Evolutionary conservation across 1,140 invertebrate species (phyloP).

Genomic region (Chelonus insularis): DNA sequence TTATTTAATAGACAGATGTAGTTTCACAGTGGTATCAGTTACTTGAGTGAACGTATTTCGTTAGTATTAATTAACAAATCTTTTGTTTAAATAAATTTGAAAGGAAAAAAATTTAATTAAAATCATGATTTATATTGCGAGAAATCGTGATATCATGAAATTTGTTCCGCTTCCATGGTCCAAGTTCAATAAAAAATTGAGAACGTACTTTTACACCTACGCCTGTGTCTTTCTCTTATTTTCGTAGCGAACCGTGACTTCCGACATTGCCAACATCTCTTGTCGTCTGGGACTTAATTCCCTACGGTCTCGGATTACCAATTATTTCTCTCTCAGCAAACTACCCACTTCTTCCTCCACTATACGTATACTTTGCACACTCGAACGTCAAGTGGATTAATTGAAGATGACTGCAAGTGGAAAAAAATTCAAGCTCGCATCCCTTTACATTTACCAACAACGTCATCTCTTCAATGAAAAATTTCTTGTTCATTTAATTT

Average conservation of each 20-base stretch:
- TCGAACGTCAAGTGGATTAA: slow-evolving; percentile 4
- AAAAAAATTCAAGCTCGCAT: not conserved
- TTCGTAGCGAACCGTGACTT: slow-evolving; percentile 5
- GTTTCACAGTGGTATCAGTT: too few relatives aligned
- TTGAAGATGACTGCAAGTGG: not conserved
- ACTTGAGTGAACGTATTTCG: too few relatives aligned
- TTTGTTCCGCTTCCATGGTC: not conserved
- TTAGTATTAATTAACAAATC: too few relatives aligned
- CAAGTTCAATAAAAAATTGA: not conserved
- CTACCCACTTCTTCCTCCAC: slow-evolving; percentile 11
- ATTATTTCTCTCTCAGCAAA: slow-evolving; percentile 19
- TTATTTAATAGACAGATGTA: too few relatives aligned
- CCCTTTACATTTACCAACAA: not conserved
- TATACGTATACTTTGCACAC: not conserved
- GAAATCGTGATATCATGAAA: too few relatives aligned
- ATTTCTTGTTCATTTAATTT: too few relatives aligned
- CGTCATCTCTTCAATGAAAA: too few relatives aligned
- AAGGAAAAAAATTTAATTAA: too few relatives aligned
- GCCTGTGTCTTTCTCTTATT: slow-evolving; percentile 1
- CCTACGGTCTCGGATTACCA: slow-evolving; percentile 18
- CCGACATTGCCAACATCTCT: slow-evolving; percentile 16
- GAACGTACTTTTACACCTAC: not conserved
- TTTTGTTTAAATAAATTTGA: too few relatives aligned
- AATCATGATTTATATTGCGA: too few relatives aligned
- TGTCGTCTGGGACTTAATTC: slow-evolving; percentile 16